Evolutionary conservation across 2,113 vertebrate genomes (phyloP), one percentile per base, ranked within the genome.

Genomic region (Phaethornis superciliosus): DNA sequence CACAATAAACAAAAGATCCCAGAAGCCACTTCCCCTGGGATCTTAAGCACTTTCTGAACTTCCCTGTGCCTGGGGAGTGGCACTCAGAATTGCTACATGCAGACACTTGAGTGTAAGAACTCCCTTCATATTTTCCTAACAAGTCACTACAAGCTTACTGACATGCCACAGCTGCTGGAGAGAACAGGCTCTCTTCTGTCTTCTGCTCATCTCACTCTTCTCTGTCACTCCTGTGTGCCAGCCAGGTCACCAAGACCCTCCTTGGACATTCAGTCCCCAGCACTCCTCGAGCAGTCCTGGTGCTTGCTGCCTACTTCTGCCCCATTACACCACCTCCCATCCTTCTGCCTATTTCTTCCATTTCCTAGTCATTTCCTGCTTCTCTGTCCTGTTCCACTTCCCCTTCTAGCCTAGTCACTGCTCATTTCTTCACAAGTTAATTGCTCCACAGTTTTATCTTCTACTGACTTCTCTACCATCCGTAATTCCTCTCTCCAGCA

Each of bases 61-160:
- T 88, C 79, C 23, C 28, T 1, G 2, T 44, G 18, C 30, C 51
- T 49, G 28, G 87, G 95, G 89, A 94, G 91, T 35, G 84, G 95
- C 91, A n/a, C 58, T 55, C 23, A 3, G 71, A 44, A 79, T 74
- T 81, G 83, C 84, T 90, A 54, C 86, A 75, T 5, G 19, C 85
- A 93, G 85, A 19, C 58, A 32, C 58, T 4, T 4, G 74, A 72
- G 37, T 10, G 15, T 37, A 84, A 79, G 35, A 91, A 27, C 49
- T 92, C 81, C 83, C 46, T 91, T 96, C 89, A 23, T 85, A n/a
- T 37, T 88, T 89, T 42, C 71, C 74, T 37, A 52, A 82, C 94
- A 92, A 96, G 93, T 91, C 91, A 30, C 75, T 83, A 85, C 95
- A 95, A 54, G 87, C 59, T 71, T 64, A 35, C 55, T 0, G 11